Conservation (phyloP, 2,888 invertebrate genomes). For the Habrosyne pyritoides region DNA sequence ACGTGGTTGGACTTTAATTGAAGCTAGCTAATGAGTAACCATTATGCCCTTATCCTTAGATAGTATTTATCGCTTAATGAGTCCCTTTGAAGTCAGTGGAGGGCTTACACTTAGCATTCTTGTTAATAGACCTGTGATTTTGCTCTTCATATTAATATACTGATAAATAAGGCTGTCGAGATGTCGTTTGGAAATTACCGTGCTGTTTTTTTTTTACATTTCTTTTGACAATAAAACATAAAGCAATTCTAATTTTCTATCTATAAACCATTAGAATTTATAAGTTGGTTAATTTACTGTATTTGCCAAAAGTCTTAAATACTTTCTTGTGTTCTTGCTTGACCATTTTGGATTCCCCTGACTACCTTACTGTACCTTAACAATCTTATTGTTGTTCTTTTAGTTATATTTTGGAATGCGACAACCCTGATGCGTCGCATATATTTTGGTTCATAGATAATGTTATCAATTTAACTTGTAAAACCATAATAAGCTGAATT, state of each 20-base stretch:
- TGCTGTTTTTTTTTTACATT: too few relatives aligned
- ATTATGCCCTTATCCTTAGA: constrained; percentile 40
- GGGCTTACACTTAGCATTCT: constrained; percentile 30
- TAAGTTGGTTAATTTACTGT: too few relatives aligned
- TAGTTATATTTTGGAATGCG: too few relatives aligned
- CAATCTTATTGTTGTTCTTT: too few relatives aligned
- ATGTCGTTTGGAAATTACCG: too few relatives aligned
- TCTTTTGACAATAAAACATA: too few relatives aligned
- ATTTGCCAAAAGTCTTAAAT: too few relatives aligned
- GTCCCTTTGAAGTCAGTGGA: constrained; percentile 41
- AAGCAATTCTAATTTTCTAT: too few relatives aligned
- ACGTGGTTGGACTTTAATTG: constrained; percentile 42
- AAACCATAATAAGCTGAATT: not conserved
- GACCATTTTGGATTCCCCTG: too few relatives aligned
- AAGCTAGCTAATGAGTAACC: constrained; percentile 47
- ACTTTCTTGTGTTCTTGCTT: too few relatives aligned
- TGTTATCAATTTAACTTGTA: not conserved
- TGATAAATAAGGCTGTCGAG: not conserved
- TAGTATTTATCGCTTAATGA: constrained; percentile 35
- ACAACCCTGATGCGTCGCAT: not conserved
- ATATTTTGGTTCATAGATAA: not conserved
- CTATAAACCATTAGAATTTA: too few relatives aligned
- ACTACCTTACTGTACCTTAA: too few relatives aligned
- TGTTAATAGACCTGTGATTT: constrained; percentile 41
- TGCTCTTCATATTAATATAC: constrained; percentile 9